phyloP scores from a whole-genome alignment of 1,140 invertebrate genomes.

The Halesus radiatus region DNA sequence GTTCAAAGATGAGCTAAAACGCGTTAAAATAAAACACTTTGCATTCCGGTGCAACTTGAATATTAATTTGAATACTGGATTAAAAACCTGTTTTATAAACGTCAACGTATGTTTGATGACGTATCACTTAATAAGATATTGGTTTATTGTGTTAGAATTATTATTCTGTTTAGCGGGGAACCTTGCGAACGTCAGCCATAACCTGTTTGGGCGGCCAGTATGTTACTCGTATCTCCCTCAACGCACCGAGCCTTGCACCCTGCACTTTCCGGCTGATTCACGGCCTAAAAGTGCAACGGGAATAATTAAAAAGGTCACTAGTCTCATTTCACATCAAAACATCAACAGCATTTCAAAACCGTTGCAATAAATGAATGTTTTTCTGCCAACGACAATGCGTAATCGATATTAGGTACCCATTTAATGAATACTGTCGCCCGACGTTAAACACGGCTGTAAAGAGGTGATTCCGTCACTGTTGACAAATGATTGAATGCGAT shows the following conservation, averaged over 20 bases:
- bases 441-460: not conserved
- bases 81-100: no score
- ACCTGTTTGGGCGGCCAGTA: not conserved
- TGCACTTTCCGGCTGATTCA: not conserved
- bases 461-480: not conserved
- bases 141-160: no score
- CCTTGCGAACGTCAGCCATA: not conserved
- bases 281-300: constrained; percentile 30
- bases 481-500: no score
- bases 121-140: no score
- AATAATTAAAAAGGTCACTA: constrained; percentile 38
- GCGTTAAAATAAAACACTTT: no score
- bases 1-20: no score
- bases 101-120: no score
- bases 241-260: not conserved
- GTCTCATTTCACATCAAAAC: not conserved
- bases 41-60: no score
- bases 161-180: no score
- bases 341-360: not conserved
- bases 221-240: not conserved
- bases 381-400: not conserved
- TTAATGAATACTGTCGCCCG: not conserved
- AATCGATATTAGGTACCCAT: not conserved
- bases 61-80: no score
- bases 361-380: not conserved